These are phyloP conservation scores for Sebastes melanostomus DNA, from an alignment of 2,797 vertebrate genomes.

Conservation along the genomic window DNA sequence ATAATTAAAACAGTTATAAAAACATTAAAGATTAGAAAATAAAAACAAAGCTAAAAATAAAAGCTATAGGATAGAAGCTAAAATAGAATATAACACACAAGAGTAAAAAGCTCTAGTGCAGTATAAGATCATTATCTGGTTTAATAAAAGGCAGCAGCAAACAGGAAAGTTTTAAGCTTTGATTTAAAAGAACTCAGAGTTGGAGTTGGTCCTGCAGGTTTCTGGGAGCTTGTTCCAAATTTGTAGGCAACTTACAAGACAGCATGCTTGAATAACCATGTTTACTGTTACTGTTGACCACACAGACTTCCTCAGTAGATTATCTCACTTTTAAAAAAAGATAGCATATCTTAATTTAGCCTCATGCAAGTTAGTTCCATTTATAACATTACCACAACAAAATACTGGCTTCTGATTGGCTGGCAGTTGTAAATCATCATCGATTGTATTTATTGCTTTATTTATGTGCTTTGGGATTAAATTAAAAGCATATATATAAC, in stretches of 20 bases:
- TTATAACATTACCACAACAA: not conserved
- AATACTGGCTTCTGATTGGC: constrained; percentile 25
- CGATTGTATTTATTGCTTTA: not conserved
- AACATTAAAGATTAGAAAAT: too few species aligned
- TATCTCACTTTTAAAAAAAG: not conserved
- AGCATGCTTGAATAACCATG: constrained; percentile 22
- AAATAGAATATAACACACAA: too few species aligned
- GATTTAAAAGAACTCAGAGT: too few species aligned
- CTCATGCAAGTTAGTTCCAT: not conserved
- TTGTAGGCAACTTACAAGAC: not conserved
- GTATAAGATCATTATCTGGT: too few species aligned
- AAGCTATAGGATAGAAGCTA: too few species aligned
- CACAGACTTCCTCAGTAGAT: not conserved
- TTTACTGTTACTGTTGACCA: constrained; percentile 25
- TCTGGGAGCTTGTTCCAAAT: too few species aligned
- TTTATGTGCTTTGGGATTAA: not conserved
- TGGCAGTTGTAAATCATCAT: not conserved
- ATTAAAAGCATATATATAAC: not conserved
- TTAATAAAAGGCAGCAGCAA: too few species aligned
- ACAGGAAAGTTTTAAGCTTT: too few species aligned
- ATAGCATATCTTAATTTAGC: not conserved
- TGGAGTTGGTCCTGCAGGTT: too few species aligned
- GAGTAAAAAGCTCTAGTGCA: too few species aligned
- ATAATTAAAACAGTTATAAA: too few species aligned
- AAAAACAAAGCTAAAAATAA: too few species aligned